Base-by-base conservation (phyloP, 1,140 invertebrate species). In the Argopecten irradians region DNA sequence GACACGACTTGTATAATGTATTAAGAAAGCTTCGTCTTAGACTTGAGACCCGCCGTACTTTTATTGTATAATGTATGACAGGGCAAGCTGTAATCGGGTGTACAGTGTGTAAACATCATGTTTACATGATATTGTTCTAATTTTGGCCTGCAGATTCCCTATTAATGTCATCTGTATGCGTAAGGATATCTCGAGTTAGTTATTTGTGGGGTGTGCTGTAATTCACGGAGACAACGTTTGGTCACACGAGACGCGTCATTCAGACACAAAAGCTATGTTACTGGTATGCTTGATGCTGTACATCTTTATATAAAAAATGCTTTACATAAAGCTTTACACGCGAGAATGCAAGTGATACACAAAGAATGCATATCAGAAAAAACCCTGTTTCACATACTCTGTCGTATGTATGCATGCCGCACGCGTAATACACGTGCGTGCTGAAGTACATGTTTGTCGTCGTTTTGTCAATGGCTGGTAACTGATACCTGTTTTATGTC, bases 321-420 rank as follows among this genome's bases (percentile, higher is more conserved):
- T 71, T 28, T 71, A 71, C 55, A 71, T 16, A 71, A 16, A n/a
- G 28, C 55, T 71, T 1, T 3, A 71, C 28, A 71, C 55, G 55
- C 55, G 16, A n/a, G 55, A 71, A 71, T n/a, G 55, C 55, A 71
- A n/a, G 22, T 71, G 5, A 71, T 71, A 1, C 55, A 71, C 55
- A n/a, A 28, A n/a, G 16, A 71, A 71, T 71, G 1, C n/a, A 7
- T 16, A 71, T n/a, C 19, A 28, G 8, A 28, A n/a, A 28, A 71
- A 71, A 28, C 43, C n/a, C n/a, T 28, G 22, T 71, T 28, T 71
- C 55, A 28, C 55, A n/a, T 71, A 5, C 55, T 5, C 55, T 28
- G 55, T 71, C 55, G 55, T 71, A 71, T 71, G 16, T 71, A 71
- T 71, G n/a, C 55, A 71, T 71, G n/a, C 55, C n/a, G 55, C n/a